Conservation (phyloP, 2,888 invertebrate species). For the Mesoligia furuncula region DNA sequence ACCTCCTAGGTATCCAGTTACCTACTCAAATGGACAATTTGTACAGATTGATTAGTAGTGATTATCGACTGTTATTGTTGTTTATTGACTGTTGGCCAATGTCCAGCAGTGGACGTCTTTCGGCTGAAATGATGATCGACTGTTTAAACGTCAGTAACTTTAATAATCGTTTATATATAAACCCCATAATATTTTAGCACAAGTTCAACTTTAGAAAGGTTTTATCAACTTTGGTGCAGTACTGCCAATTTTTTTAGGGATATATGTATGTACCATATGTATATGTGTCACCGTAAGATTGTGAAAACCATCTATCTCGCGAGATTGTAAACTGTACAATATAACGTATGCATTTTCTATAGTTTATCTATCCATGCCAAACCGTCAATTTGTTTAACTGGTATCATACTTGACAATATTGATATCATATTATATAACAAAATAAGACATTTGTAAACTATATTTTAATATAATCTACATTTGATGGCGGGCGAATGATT, state of each 20-base stretch:
- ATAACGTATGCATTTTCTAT: not conserved
- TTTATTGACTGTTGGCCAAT: no score
- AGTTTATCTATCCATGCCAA: not conserved
- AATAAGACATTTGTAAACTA: not conserved
- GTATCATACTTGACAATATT: not conserved
- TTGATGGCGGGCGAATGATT: constrained; percentile 49
- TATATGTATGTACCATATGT: not conserved
- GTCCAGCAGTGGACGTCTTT: no score
- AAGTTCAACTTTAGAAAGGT: not conserved
- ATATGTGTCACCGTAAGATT: not conserved
- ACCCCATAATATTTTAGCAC: not conserved
- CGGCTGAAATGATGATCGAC: no score
- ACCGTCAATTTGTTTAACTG: not conserved
- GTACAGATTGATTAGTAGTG: not conserved
- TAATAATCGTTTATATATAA: no score
- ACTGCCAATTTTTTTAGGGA: not conserved
- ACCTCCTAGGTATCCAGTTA: not conserved
- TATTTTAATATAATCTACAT: constrained; percentile 18
- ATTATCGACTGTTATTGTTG: no score
- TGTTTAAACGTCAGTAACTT: no score
- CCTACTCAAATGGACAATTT: not conserved
- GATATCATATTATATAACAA: not conserved
- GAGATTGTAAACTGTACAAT: not conserved
- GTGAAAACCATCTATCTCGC: not conserved
- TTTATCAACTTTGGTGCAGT: not conserved